Conservation (phyloP, 2,888 invertebrate genomes). For the Sabatieria punctata region DNA sequence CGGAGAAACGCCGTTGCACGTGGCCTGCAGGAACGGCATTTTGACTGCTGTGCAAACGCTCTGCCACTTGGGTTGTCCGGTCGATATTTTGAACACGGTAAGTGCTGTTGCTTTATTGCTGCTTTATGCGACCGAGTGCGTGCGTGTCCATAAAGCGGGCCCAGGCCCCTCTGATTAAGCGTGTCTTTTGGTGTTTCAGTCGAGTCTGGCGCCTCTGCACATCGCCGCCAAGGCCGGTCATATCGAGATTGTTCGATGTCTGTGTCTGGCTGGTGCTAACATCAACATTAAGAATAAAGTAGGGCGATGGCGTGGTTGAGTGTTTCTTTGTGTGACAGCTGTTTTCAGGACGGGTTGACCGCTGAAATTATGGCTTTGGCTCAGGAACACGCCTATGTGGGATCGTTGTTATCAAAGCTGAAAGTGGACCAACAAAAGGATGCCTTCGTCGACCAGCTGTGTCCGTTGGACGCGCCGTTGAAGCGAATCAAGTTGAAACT, state of each 20-base stretch:
- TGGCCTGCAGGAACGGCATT: conserved; percentile 43
- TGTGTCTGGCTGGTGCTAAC: conserved; percentile 53
- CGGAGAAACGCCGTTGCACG: conserved; percentile 46
- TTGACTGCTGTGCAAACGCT: conserved; percentile 43
- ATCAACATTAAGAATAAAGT: conserved; percentile 17
- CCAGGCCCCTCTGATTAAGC: too few relatives aligned
- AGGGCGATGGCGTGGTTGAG: not conserved
- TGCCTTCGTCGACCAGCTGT: conserved; percentile 45
- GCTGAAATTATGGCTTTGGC: conserved; percentile 60
- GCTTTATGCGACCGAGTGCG: too few relatives aligned
- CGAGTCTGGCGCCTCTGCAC: conserved; percentile 44
- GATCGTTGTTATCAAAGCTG: conserved; percentile 48
- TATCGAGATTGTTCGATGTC: conserved; percentile 49
- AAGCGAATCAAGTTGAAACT: conserved; percentile 49
- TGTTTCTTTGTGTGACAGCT: too few relatives aligned
- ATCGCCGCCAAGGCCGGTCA: conserved; percentile 53
- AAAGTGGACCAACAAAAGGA: conserved; percentile 39
- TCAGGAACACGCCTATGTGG: conserved; percentile 51
- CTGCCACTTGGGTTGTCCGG: conserved; percentile 44
- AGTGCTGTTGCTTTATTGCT: too few relatives aligned
- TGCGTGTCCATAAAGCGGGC: too few relatives aligned
- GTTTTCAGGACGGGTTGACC: conserved; percentile 45
- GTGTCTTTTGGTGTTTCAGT: too few relatives aligned
- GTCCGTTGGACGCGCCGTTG: conserved; percentile 25
- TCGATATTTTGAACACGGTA: conserved; percentile 46